These are phyloP conservation scores for Siniperca undulata DNA, from an alignment of 2,797 vertebrate genomes.

Conservation along the genomic window DNA sequence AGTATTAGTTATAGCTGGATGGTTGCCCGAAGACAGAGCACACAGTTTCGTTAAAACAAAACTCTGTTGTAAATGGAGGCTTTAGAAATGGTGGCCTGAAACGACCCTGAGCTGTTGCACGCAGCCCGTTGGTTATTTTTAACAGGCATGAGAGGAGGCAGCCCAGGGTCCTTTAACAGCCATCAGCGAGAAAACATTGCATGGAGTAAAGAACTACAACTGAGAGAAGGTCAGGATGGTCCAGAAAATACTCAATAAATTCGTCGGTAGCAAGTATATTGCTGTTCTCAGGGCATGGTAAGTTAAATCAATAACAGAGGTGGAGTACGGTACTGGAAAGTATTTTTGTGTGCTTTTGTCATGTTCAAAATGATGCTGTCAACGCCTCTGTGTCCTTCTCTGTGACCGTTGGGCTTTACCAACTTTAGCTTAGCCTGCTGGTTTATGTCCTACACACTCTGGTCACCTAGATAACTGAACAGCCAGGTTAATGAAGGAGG, in stretches of 20 bases:
- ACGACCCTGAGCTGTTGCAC: conserved; percentile 35
- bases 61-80: conserved; percentile 8
- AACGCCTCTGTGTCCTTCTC: conserved; percentile 52
- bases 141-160: conserved; percentile 71
- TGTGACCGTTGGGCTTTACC: conserved; percentile 43
- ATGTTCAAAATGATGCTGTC: not conserved
- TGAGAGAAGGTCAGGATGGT: conserved; percentile 71
- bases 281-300: conserved; percentile 76
- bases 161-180: conserved; percentile 70
- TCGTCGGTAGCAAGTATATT: conserved; percentile 78
- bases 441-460: not conserved
- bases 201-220: conserved; percentile 1
- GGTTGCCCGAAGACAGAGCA: not conserved
- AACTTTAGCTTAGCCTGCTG: conserved; percentile 35
- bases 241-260: conserved; percentile 71
- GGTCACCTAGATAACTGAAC: not conserved
- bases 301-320: conserved; percentile 40
- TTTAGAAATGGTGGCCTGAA: conserved; percentile 46
- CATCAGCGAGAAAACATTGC: conserved; percentile 10
- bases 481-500: not conserved
- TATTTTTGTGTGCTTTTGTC: rapidly evolving
- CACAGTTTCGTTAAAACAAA: not conserved
- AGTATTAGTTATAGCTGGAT: not conserved
- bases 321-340: rapidly evolving
- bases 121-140: conserved; percentile 27